Evolutionary conservation across 2,113 vertebrate species (phyloP), one percentile per base, ranked within the genome.

Genomic region (Varanus salvator): DNA sequence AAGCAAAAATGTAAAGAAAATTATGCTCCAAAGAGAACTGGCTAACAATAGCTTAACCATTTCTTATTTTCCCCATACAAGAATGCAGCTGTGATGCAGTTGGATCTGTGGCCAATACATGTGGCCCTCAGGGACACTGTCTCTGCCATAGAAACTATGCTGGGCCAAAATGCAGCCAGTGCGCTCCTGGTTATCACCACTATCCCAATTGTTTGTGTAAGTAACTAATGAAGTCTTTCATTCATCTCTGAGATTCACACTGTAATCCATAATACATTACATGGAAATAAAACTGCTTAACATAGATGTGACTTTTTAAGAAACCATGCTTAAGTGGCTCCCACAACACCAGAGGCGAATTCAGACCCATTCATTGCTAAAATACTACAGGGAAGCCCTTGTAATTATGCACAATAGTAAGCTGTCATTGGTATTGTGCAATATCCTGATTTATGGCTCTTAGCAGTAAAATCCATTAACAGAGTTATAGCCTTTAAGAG

Each of bases 151-250:
- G 83, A 19, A 97, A 95, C 92, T 97, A 94, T 1, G 89, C 90
- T 15, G 97, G 98, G 27, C 90, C 81, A 57, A 94, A 93, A 66
- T 98, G 97, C 94, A 95, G 96, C 15, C 93, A 89, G 54, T 98
- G 97, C 9, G 96, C 97, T 72, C 92, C 90, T 0, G 97, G 97
- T 87, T 97, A 97, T 95, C 97, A 97, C 87, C 94, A 94, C 84
- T 98, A 97, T 88, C 98, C 98, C 74, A 96, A 80, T 89, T 98
- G 98, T 91, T 96, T 95, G 50, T 44, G 97, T 98, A 88, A 96
- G 97, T 96, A 85, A 69, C 27, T 8, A 75, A 19, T n/a, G 29
- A 48, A 64, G 38, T 77, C 60, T 82, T 69, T 52, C 8, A 4
- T 17, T 69, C 78, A n/a, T 71, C 9, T 44, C 23, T 80, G 21